Conservation (phyloP, 2,888 invertebrate species). For the Caenorhabditis doughertyi region DNA sequence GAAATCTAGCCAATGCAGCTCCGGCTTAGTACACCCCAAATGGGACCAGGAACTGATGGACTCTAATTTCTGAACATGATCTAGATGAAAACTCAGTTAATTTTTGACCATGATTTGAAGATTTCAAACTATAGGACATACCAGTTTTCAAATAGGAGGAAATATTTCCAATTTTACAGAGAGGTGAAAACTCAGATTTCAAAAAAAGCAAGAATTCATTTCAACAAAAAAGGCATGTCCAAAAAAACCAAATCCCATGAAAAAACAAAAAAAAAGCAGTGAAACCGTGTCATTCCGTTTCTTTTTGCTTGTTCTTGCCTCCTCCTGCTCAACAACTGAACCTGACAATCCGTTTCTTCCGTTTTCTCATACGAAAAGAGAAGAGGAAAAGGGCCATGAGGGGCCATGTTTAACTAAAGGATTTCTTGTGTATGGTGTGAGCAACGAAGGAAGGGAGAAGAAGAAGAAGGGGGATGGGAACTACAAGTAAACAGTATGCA, state of each 20-base stretch:
- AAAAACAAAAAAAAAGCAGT: not conserved
- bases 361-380: conserved; percentile 3
- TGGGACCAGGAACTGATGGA: too few relatives aligned
- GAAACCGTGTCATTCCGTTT: conserved; percentile 6
- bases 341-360: conserved; percentile 61
- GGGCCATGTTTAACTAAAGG: conserved; percentile 43
- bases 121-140: too few relatives aligned
- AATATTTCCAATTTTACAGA: too few relatives aligned
- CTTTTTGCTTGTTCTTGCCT: conserved; percentile 2
- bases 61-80: too few relatives aligned
- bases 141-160: too few relatives aligned
- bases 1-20: too few relatives aligned
- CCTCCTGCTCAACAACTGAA: not conserved
- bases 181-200: not conserved
- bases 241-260: not conserved
- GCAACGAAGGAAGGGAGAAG: too few relatives aligned
- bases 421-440: conserved; percentile 11
- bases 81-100: too few relatives aligned
- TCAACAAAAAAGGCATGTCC: not conserved
- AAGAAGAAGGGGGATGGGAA: too few relatives aligned
- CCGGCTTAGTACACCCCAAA: too few relatives aligned
- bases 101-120: too few relatives aligned
- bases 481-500: too few relatives aligned
- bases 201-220: not conserved
- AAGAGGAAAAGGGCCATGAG: not conserved